phyloP scores from a whole-genome alignment of 2,888 invertebrate species.

The Tetragnatha montana region DNA sequence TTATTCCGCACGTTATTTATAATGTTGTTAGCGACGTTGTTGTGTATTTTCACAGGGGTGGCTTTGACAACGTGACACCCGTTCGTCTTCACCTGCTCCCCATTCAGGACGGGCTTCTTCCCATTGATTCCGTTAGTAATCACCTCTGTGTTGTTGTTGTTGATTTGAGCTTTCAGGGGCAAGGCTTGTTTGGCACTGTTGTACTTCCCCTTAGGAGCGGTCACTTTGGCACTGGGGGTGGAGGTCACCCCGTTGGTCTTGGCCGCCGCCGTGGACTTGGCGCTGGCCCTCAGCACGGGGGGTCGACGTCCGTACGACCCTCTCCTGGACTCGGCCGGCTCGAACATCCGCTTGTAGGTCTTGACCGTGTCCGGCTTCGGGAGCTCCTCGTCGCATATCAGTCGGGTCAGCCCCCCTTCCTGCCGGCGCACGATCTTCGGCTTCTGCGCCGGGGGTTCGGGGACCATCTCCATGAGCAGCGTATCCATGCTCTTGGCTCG shows the following conservation, averaged over 20 bases:
- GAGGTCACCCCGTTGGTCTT: conserved; percentile 41
- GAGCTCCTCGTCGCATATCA: conserved; percentile 80
- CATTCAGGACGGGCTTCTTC: conserved; percentile 33
- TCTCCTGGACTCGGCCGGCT: conserved; percentile 75
- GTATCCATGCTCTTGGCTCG: conserved; percentile 91
- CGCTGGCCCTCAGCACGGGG: conserved; percentile 65
- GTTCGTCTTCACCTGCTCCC: conserved; percentile 33
- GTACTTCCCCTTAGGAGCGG: conserved; percentile 38
- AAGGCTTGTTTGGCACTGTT: conserved; percentile 63
- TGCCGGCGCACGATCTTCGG: conserved; percentile 48
- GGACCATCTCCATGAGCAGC: conserved; percentile 76
- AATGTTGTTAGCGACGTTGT: conserved; percentile 27
- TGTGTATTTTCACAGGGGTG: conserved; percentile 43
- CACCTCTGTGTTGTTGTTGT: background rate
- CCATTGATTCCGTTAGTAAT: conserved; percentile 6
- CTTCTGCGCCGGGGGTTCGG: background rate
- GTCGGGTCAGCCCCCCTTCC: conserved; percentile 37
- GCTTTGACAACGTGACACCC: conserved; percentile 55
- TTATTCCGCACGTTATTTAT: conserved; percentile 34
- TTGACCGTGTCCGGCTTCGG: conserved; percentile 93
- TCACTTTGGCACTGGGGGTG: conserved; percentile 58
- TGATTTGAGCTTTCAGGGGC: conserved; percentile 54
- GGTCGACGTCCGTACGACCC: conserved; percentile 61
- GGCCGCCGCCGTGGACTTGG: conserved; percentile 44
- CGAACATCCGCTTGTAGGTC: conserved; percentile 89